Evolutionary conservation across 2,797 vertebrate species (phyloP), one percentile per base, ranked within the genome.

Genomic region (Rhinatrema bivittatum): DNA sequence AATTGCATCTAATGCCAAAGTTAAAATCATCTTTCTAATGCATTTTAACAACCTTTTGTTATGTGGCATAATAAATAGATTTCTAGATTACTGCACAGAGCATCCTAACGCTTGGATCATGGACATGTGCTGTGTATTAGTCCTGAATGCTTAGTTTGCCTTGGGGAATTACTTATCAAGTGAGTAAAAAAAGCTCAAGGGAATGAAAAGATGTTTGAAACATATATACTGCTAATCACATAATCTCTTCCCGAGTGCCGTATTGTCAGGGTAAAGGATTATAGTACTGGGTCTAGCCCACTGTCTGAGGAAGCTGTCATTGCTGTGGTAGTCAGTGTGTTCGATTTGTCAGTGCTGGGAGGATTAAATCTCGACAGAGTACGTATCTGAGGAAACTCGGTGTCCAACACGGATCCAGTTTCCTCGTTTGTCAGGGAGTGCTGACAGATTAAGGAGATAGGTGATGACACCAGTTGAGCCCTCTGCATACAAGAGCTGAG

Each of bases 351-450:
- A 45, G 21, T 45, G 53, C 15, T 26, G 16, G 42, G 56, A 52
- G 53, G 56, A 70, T 66, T 72, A 59, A 33, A 41, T 19, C 22
- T 42, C 67, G 23, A 52, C 52, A 39, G 45, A 64, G 35, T 18
- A 32, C 13, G 9, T 20, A 34, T 26, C 26, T 1, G 0, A 58
- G 42, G 18, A 43, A 63, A 43, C 3, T 11, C 17, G 10, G 26
- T 42, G 39, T 38, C 55, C 50, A 47, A 20, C 29, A 13, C 2
- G 4, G 46, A 56, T 15, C 40, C 30, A 17, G 27, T 34, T 68
- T 59, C 46, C 53, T 29, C 19, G 28, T 32, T 62, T 57, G 32
- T 42, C 59, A 53, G 48, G 29, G 58, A 68, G 43, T 13, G 31
- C 27, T 48, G 50, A 53, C 1, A 18, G 51, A 53, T 54, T 0